phyloP scores from a whole-genome alignment of 2,797 vertebrate species.

The Gouania willdenowi region DNA sequence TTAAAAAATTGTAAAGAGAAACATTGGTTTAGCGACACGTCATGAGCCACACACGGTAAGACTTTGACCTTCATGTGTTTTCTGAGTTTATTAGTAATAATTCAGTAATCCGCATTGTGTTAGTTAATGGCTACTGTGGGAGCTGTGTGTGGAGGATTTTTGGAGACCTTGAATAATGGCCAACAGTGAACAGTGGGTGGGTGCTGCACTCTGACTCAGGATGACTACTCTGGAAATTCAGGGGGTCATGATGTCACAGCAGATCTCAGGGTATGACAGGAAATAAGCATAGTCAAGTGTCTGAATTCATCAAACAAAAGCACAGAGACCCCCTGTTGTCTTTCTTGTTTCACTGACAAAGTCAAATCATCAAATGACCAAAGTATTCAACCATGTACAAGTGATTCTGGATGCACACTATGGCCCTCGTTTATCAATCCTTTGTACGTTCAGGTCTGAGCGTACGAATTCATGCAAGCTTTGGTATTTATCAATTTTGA shows the following conservation, averaged over 20 bases:
- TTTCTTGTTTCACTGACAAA: too few relatives aligned
- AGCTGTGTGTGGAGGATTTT: slow-evolving; percentile 9
- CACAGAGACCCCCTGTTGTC: too few relatives aligned
- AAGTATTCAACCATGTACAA: neutral
- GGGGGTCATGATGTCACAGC: slow-evolving; percentile 12
- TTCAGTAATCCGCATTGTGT: neutral
- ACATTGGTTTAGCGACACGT: neutral
- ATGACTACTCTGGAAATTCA: slow-evolving; percentile 50
- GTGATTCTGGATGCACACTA: slow-evolving; percentile 3
- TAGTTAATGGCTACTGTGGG: neutral
- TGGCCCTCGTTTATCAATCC: too few relatives aligned
- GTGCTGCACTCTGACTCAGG: slow-evolving; percentile 46
- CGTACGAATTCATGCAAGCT: too few relatives aligned
- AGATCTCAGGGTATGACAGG: too few relatives aligned
- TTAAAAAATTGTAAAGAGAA: slow-evolving; percentile 22
- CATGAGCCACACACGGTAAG: neutral
- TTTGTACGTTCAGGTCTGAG: too few relatives aligned
- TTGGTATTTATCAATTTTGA: too few relatives aligned
- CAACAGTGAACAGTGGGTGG: neutral
- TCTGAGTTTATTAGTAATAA: too few relatives aligned
- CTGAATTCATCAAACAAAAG: slow-evolving; percentile 6
- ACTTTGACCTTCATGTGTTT: slow-evolving; percentile 11
- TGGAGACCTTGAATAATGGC: slow-evolving; percentile 23
- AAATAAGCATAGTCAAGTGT: too few relatives aligned
- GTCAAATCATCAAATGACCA: too few relatives aligned